These are phyloP conservation scores for Pogonognathellus flavescens DNA, from an alignment of 1,140 invertebrate species.

Conservation along the genomic window DNA sequence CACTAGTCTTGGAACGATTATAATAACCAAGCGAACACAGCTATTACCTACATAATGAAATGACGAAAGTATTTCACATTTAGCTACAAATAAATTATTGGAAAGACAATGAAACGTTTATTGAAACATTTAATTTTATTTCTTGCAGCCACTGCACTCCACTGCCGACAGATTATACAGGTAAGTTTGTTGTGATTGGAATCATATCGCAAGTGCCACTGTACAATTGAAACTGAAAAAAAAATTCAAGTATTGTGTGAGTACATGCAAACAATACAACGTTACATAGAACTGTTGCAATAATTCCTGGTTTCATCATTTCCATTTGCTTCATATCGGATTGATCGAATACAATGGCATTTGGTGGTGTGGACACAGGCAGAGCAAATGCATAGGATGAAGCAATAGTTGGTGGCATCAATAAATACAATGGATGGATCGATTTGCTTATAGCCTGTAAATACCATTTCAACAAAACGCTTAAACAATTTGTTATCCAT, in stretches of 20 bases:
- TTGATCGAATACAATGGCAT: conserved; percentile 75
- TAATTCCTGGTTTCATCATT: conserved; percentile 26
- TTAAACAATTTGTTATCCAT: too few relatives aligned
- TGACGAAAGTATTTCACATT: too few relatives aligned
- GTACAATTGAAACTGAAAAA: neutral
- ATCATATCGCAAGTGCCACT: neutral
- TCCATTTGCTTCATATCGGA: conserved; percentile 29
- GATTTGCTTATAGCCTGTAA: conserved; percentile 74
- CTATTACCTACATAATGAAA: too few relatives aligned
- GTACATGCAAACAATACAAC: neutral
- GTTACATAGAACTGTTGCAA: conserved; percentile 1
- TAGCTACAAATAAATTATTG: too few relatives aligned
- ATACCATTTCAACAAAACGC: neutral
- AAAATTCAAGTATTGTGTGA: neutral
- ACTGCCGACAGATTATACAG: too few relatives aligned
- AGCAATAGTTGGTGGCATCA: conserved; percentile 84
- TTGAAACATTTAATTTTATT: too few relatives aligned
- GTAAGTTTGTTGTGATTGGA: too few relatives aligned
- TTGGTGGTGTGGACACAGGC: conserved; percentile 77
- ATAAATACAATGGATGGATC: conserved; percentile 87
- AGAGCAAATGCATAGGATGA: conserved; percentile 70
- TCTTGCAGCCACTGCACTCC: too few relatives aligned
- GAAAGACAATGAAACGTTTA: too few relatives aligned
- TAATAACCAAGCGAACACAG: too few relatives aligned
- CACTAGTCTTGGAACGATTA: too few relatives aligned